A percentile compares a stretch with the other conserved stretches of the same genome.
phyloP scores from a whole-genome alignment of 2,113 vertebrate genomes.

The Phodopus roborovskii region DNA sequence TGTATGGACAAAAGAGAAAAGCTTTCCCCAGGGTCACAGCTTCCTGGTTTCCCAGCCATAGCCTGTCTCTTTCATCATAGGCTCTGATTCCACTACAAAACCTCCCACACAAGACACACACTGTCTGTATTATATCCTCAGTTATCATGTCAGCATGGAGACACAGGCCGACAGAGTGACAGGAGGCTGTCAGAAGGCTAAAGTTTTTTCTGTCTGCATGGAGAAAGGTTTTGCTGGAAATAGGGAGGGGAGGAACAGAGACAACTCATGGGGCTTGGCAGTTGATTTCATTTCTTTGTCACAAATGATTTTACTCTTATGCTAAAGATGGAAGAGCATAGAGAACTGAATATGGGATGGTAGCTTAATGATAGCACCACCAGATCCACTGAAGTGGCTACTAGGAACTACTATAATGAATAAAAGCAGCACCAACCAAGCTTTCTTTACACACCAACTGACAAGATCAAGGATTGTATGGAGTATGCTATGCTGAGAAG shows the following conservation, averaged over 20 bases:
- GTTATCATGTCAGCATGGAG: slow-evolving; percentile 79
- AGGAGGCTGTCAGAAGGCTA: slow-evolving; percentile 80
- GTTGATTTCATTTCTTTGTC: slow-evolving; percentile 64
- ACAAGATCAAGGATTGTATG: not conserved
- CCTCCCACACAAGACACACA: slow-evolving; percentile 57
- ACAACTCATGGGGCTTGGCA: not conserved
- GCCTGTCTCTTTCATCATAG: slow-evolving; percentile 60
- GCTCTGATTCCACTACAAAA: slow-evolving; percentile 78
- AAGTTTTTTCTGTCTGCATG: slow-evolving; percentile 79
- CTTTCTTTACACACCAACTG: not conserved
- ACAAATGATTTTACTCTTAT: slow-evolving; percentile 19
- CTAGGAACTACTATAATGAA: not conserved
- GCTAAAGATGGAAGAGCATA: not conserved
- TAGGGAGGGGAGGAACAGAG: not conserved
- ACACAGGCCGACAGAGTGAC: slow-evolving; percentile 77
- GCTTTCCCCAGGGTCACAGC: slow-evolving; percentile 51
- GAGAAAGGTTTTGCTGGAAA: slow-evolving; percentile 63
- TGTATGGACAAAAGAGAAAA: not conserved
- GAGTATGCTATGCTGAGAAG: not conserved
- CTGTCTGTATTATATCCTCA: slow-evolving; percentile 70
- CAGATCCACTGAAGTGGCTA: not conserved
- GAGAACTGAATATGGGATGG: not conserved
- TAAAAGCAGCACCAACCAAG: slow-evolving; percentile 18
- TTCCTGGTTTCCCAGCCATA: slow-evolving; percentile 54
- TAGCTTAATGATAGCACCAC: not conserved